These are phyloP conservation scores for Tetramorium simillimum DNA, from an alignment of 1,140 invertebrate species.

Conservation along the genomic window DNA sequence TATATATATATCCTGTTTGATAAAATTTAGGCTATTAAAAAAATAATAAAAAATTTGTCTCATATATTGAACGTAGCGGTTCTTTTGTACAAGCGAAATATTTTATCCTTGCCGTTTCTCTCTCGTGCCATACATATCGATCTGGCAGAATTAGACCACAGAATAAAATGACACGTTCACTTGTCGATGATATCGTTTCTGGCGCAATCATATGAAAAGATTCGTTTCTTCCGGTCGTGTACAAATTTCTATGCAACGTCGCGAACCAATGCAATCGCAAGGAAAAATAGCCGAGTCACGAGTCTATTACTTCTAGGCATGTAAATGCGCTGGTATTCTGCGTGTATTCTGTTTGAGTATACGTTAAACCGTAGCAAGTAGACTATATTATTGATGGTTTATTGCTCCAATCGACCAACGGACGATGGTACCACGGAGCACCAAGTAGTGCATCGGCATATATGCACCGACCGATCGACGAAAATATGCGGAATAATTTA, in stretches of 20 bases:
- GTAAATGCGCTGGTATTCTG: slow-evolving; percentile 44
- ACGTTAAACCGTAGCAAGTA: slow-evolving; percentile 39
- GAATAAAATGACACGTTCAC: slow-evolving; percentile 17
- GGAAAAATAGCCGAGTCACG: slow-evolving; percentile 2
- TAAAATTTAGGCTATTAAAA: neutral
- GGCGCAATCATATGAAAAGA: slow-evolving; percentile 13
- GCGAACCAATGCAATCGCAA: neutral
- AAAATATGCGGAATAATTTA: slow-evolving; percentile 51
- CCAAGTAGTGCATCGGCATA: slow-evolving; percentile 43
- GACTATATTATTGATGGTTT: slow-evolving; percentile 69
- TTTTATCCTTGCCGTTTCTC: neutral
- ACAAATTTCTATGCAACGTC: slow-evolving; percentile 22
- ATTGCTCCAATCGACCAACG: slow-evolving; percentile 66
- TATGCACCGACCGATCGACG: neutral
- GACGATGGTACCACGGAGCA: slow-evolving; percentile 43
- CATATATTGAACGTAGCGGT: neutral
- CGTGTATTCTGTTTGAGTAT: slow-evolving; percentile 12
- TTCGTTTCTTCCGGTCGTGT: neutral
- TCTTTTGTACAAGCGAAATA: neutral
- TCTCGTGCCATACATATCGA: slow-evolving; percentile 25
- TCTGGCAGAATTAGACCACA: slow-evolving; percentile 7
- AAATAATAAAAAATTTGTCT: neutral
- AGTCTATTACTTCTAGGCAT: slow-evolving; percentile 21
- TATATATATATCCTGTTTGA: neutral
- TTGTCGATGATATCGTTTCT: slow-evolving; percentile 9